Conservation (phyloP, 2,113 vertebrate species). For the Urocynchramus pylzowi region DNA sequence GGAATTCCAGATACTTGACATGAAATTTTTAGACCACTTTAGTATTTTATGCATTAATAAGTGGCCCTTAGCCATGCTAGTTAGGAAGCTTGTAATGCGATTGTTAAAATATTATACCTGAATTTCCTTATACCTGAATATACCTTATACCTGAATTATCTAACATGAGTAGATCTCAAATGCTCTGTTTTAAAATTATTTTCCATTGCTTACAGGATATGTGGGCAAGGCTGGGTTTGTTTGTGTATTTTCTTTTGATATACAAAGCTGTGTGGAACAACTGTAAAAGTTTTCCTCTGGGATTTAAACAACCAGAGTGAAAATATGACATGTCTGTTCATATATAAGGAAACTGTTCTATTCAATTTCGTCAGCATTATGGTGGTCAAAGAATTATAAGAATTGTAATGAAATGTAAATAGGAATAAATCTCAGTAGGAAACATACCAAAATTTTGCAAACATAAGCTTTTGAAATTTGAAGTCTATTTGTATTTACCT, state of each 20-base stretch:
- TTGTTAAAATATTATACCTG: slow-evolving; percentile 45
- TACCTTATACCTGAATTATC: slow-evolving; percentile 40
- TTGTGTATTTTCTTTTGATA: slow-evolving; percentile 32
- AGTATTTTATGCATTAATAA: background rate
- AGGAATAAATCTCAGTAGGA: background rate
- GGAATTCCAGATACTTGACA: background rate
- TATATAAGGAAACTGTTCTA: background rate
- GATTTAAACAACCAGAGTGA: slow-evolving; percentile 34
- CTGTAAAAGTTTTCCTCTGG: slow-evolving; percentile 27
- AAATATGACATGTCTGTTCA: slow-evolving; percentile 30
- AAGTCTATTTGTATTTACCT: background rate
- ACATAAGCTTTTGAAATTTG: background rate
- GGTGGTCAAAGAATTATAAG: background rate
- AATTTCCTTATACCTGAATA: slow-evolving; percentile 29
- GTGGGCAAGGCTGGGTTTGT: background rate
- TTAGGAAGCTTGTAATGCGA: slow-evolving; percentile 21
- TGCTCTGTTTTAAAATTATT: slow-evolving; percentile 26
- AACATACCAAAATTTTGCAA: background rate
- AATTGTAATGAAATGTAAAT: slow-evolving; percentile 11
- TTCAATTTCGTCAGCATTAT: slow-evolving; percentile 25
- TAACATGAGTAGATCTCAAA: slow-evolving; percentile 9
- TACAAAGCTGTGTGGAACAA: slow-evolving; percentile 15
- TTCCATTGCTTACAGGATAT: slow-evolving; percentile 25
- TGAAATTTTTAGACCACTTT: slow-evolving; percentile 16
- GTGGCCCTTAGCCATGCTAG: background rate